phyloP scores from a whole-genome alignment of 2,113 vertebrate genomes.

The Lepus europaeus region DNA sequence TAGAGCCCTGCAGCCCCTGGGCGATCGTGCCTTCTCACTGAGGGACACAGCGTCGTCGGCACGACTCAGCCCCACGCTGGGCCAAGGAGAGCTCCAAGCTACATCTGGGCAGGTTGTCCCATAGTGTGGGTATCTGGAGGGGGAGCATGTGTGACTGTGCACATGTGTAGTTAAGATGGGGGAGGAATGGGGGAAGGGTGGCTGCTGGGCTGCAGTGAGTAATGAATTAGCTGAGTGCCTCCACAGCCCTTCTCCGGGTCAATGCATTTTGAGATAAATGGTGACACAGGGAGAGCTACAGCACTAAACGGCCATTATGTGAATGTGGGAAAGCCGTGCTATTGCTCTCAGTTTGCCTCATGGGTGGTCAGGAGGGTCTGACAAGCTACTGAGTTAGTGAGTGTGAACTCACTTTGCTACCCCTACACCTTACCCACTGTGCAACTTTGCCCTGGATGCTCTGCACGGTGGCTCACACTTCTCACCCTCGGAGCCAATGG shows the following conservation, averaged over 20 bases:
- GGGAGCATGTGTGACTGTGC: neutral
- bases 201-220: neutral
- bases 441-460: neutral
- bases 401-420: neutral
- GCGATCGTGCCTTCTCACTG: neutral
- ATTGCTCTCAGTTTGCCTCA: neutral
- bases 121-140: too few species aligned
- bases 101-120: neutral
- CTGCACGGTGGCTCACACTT: neutral
- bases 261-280: constrained; percentile 1
- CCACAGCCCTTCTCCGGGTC: neutral
- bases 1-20: neutral
- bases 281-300: neutral
- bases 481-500: neutral
- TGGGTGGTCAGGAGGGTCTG: neutral
- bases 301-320: neutral
- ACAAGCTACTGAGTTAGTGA: neutral
- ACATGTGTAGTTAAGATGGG: neutral
- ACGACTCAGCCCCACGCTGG: neutral
- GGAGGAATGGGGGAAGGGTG: neutral
- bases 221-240: neutral
- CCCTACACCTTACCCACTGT: neutral
- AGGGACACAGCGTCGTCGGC: neutral
- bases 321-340: neutral
- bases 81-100: neutral